These are phyloP conservation scores for Chaetodon trifascialis DNA, from an alignment of 2,113 vertebrate species.

Conservation along the genomic window DNA sequence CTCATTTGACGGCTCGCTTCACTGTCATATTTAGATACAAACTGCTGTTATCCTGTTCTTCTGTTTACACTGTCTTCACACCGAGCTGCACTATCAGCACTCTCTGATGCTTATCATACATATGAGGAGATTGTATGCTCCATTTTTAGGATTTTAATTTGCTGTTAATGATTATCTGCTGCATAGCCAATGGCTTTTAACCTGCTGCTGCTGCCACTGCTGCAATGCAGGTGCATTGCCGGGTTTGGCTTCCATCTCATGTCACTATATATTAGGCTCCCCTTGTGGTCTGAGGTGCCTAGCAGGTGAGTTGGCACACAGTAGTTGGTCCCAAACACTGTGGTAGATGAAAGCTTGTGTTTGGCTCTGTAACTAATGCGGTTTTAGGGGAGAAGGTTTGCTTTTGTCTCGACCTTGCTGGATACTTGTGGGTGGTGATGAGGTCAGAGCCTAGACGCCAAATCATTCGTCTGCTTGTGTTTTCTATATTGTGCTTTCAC, in stretches of 20 bases:
- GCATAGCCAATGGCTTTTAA: too few species aligned
- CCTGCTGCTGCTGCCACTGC: neutral
- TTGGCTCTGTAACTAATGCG: neutral
- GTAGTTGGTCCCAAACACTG: neutral
- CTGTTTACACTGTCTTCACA: neutral
- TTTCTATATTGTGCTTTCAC: neutral
- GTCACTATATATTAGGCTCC: neutral
- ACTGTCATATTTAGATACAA: neutral
- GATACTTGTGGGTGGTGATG: neutral
- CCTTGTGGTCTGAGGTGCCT: constrained; percentile 14
- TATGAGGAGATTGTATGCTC: neutral
- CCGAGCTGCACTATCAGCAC: neutral
- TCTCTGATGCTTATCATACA: neutral
- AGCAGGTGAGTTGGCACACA: neutral
- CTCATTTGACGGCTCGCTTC: neutral
- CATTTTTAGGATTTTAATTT: neutral
- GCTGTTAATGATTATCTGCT: neutral
- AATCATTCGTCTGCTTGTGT: neutral
- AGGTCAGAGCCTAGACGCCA: neutral
- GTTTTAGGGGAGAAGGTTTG: neutral
- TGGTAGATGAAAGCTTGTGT: neutral
- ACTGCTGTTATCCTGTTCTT: neutral
- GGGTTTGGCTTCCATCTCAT: neutral
- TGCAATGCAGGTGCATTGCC: constrained; percentile 16
- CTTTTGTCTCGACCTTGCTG: neutral